A percentile compares a stretch with the other conserved stretches of the same genome.
Evolutionary conservation across 2,888 invertebrate genomes (phyloP).

Genomic region (Dynastes tityus): DNA sequence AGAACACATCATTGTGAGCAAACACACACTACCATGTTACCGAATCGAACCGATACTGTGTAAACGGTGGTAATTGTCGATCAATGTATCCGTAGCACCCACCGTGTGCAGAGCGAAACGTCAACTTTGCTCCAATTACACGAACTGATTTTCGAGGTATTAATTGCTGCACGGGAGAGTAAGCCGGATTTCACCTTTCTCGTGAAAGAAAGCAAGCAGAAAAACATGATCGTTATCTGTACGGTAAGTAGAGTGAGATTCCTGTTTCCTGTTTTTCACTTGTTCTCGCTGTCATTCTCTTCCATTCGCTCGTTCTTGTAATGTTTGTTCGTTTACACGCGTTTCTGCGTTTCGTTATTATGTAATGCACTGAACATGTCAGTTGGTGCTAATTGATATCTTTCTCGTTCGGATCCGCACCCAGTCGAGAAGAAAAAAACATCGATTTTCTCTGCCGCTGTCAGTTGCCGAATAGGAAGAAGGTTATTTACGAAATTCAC

Average conservation of each 20-base stretch:
- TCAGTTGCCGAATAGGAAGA: not conserved
- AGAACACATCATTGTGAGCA: conserved; percentile 11
- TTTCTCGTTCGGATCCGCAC: conserved; percentile 8
- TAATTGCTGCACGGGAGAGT: conserved; percentile 32
- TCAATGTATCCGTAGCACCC: conserved; percentile 18
- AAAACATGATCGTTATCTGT: conserved; percentile 29
- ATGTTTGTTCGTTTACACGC: conserved; percentile 6
- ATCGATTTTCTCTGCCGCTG: not conserved
- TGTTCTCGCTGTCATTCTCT: not conserved
- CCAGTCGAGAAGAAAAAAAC: not conserved
- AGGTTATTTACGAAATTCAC: not conserved
- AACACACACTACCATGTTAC: conserved; percentile 38
- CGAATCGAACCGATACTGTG: conserved; percentile 51
- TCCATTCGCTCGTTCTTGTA: not conserved
- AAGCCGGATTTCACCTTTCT: conserved; percentile 33
- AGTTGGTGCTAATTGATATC: conserved; percentile 40
- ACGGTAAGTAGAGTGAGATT: conserved; percentile 21
- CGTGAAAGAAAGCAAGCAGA: conserved; percentile 15
- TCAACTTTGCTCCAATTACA: conserved; percentile 51
- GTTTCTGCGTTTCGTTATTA: conserved; percentile 20
- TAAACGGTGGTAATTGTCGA: conserved; percentile 53
- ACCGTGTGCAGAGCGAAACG: conserved; percentile 37
- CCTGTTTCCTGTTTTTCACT: conserved; percentile 19
- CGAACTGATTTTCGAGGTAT: conserved; percentile 41
- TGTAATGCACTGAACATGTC: conserved; percentile 26